phyloP scores from a whole-genome alignment of 2,113 vertebrate species.

The Gallinago paraguaiae region DNA sequence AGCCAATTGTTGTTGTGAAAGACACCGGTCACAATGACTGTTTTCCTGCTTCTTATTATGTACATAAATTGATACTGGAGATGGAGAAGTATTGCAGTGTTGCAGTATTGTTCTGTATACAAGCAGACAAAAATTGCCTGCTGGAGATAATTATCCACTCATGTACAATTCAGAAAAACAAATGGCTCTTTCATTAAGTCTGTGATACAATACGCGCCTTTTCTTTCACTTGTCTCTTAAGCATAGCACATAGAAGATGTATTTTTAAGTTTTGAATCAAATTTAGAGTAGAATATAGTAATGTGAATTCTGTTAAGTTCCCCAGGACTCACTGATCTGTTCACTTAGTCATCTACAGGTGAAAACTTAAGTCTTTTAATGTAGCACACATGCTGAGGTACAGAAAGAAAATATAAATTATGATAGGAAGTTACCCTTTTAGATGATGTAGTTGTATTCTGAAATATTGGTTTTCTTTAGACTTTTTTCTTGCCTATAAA shows the following conservation, averaged over 20 bases:
- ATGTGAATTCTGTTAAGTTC: neutral
- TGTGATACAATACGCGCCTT: neutral
- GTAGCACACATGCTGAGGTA: neutral
- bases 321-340: neutral
- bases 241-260: neutral
- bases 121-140: constrained; percentile 36
- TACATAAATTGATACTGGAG: constrained; percentile 42
- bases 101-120: constrained; percentile 20
- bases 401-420: neutral
- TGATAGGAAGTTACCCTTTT: neutral
- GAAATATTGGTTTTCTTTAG: neutral
- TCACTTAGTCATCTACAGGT: neutral
- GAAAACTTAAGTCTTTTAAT: neutral
- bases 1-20: constrained; percentile 55
- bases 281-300: neutral
- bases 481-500: neutral
- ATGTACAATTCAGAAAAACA: constrained; percentile 47
- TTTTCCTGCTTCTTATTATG: constrained; percentile 52
- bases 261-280: constrained; percentile 1
- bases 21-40: constrained; percentile 6
- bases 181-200: constrained; percentile 44
- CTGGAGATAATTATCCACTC: constrained; percentile 56
- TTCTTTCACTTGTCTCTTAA: neutral
- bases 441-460: neutral
- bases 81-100: constrained; percentile 6